Conservation (phyloP, 1,140 invertebrate species). For the Grapholita molesta region DNA sequence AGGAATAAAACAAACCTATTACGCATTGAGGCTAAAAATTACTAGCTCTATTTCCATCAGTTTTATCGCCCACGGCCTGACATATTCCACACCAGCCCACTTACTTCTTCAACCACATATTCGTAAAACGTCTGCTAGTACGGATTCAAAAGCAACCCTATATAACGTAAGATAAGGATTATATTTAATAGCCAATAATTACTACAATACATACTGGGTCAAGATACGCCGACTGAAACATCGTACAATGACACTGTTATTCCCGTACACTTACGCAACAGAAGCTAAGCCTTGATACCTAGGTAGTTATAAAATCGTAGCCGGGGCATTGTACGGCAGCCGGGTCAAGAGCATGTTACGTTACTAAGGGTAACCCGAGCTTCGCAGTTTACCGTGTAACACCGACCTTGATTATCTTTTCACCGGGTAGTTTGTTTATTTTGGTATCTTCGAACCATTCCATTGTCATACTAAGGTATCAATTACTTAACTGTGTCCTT, state of each 20-base stretch:
- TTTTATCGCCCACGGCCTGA: conserved; percentile 4
- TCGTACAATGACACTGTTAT: background rate
- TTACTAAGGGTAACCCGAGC: background rate
- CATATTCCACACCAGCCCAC: background rate
- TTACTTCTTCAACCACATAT: background rate
- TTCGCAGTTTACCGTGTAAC: background rate
- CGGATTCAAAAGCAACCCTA: background rate
- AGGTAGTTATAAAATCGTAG: conserved; percentile 2
- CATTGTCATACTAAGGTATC: background rate
- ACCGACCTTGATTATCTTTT: conserved; percentile 6
- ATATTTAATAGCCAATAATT: background rate
- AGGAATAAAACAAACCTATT: too few relatives aligned
- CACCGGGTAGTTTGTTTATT: background rate
- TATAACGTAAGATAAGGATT: background rate
- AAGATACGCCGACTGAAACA: background rate
- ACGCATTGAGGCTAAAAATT: background rate
- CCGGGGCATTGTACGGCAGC: conserved; percentile 1
- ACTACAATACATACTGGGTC: background rate
- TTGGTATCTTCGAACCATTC: background rate
- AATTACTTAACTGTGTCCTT: too few relatives aligned
- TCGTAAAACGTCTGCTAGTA: too few relatives aligned
- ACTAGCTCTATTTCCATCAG: background rate
- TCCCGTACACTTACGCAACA: conserved; percentile 1
- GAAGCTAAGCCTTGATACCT: conserved; percentile 1
- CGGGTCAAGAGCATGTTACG: conserved; percentile 13